phyloP scores from a whole-genome alignment of 2,888 invertebrate genomes.

The Synanthedon formicaeformis region DNA sequence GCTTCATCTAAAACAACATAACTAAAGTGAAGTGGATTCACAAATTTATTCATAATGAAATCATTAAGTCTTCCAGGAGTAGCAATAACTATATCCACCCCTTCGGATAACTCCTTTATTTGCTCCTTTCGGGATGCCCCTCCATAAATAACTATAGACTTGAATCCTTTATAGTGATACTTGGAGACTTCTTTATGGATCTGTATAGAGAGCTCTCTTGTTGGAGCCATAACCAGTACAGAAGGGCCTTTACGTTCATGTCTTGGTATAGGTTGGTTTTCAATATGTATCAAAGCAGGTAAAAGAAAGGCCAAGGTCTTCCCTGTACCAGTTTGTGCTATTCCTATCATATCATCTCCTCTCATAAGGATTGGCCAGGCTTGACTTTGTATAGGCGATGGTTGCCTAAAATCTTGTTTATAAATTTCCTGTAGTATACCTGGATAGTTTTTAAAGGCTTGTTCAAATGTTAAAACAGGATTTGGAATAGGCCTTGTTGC shows the following conservation, averaged over 20 bases:
- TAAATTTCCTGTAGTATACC: constrained; percentile 84
- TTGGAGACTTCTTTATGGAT: constrained; percentile 92
- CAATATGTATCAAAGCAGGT: constrained; percentile 94
- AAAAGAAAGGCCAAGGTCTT: constrained; percentile 95
- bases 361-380: constrained; percentile 94
- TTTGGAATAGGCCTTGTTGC: constrained; percentile 74
- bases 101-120: constrained; percentile 77
- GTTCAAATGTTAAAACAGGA: constrained; percentile 83
- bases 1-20: constrained; percentile 95
- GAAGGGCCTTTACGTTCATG: constrained; percentile 83
- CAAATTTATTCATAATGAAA: constrained; percentile 75
- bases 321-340: constrained; percentile 95
- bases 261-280: constrained; percentile 82
- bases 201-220: constrained; percentile 92
- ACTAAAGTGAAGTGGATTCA: constrained; percentile 74
- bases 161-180: constrained; percentile 89
- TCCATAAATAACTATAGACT: constrained; percentile 91
- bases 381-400: constrained; percentile 93
- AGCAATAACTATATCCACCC: constrained; percentile 95
- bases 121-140: constrained; percentile 87
- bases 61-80: constrained; percentile 95
- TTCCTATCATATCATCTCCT: constrained; percentile 95
- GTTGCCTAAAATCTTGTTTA: constrained; percentile 83
- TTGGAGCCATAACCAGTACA: constrained; percentile 91
- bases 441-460: constrained; percentile 85